Percentiles rank a stretch among this genome's conserved stretches.
Conservation (phyloP, 2,888 invertebrate species). For the Willowsia nigromaculata region DNA sequence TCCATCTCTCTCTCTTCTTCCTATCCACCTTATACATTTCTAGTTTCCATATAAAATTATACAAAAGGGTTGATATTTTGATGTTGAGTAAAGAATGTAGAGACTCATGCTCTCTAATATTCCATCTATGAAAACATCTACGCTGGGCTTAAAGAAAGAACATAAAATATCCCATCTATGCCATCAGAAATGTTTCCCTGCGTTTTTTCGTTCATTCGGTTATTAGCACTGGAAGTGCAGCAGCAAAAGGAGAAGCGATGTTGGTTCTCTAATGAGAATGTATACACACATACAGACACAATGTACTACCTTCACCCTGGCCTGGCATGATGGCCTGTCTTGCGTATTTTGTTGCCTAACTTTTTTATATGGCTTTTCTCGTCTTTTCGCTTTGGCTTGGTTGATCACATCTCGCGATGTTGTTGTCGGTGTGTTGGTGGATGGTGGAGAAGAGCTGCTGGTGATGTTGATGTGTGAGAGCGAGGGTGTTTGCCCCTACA, state of each 20-base stretch:
- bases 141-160: no score
- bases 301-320: slow-evolving; percentile 39
- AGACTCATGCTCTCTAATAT: no score
- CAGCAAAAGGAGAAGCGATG: background rate
- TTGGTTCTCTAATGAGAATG: background rate
- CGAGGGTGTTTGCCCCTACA: slow-evolving; percentile 61
- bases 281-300: no score
- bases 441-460: no score
- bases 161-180: no score
- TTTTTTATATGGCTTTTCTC: no score
- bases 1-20: background rate
- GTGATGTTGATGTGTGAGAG: background rate
- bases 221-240: slow-evolving; percentile 41
- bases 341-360: no score
- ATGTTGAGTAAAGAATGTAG: no score
- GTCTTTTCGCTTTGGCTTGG: slow-evolving; percentile 5
- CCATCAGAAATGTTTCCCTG: no score
- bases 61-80: background rate
- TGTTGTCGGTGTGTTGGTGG: no score
- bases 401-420: background rate
- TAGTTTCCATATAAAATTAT: background rate
- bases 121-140: background rate
- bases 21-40: background rate
- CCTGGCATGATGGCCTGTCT: background rate
- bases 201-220: background rate